A percentile compares a stretch with the other conserved stretches of the same genome.
Evolutionary conservation across 2,888 invertebrate genomes (phyloP).

Genomic region (Scaptomyza cyrtandrae): DNA sequence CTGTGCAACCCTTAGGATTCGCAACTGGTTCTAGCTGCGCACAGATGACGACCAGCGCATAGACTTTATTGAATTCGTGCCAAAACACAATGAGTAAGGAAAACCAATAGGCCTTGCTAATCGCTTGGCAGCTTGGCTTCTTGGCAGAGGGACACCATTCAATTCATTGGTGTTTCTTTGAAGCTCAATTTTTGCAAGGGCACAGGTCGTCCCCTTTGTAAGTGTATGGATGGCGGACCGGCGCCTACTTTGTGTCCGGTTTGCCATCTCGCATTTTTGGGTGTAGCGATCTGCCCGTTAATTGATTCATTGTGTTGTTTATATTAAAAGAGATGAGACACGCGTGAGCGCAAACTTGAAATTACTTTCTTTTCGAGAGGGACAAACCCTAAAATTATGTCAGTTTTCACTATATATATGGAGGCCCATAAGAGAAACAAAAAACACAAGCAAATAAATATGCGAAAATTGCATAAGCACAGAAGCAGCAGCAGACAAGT

Average conservation of each 20-base stretch:
- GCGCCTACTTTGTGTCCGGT: slow-evolving; percentile 80
- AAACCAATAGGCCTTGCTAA: slow-evolving; percentile 81
- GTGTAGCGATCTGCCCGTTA: slow-evolving; percentile 82
- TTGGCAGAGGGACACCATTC: slow-evolving; percentile 62
- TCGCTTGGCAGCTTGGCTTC: slow-evolving; percentile 81
- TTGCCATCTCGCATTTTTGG: slow-evolving; percentile 50
- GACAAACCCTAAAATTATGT: slow-evolving; percentile 44
- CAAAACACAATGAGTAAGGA: slow-evolving; percentile 83
- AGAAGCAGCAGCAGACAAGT: slow-evolving; percentile 4
- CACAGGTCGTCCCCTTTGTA: slow-evolving; percentile 80
- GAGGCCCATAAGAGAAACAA: neutral
- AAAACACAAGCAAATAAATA: slow-evolving; percentile 15
- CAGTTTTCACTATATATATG: slow-evolving; percentile 48
- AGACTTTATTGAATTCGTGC: slow-evolving; percentile 54
- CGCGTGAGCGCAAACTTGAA: neutral
- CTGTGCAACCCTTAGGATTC: slow-evolving; percentile 59
- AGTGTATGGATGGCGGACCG: slow-evolving; percentile 37
- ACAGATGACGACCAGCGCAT: slow-evolving; percentile 3
- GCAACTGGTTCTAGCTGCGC: slow-evolving; percentile 46
- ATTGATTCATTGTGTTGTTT: slow-evolving; percentile 5
- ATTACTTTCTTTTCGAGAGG: slow-evolving; percentile 30
- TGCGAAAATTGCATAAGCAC: slow-evolving; percentile 68
- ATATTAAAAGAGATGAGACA: neutral
- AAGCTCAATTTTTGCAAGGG: slow-evolving; percentile 83
- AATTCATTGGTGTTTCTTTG: slow-evolving; percentile 49